Percentiles rank a stretch among this genome's conserved stretches.
Evolutionary conservation across 2,797 vertebrate genomes (phyloP).

Genomic region (Australoheros facetus): DNA sequence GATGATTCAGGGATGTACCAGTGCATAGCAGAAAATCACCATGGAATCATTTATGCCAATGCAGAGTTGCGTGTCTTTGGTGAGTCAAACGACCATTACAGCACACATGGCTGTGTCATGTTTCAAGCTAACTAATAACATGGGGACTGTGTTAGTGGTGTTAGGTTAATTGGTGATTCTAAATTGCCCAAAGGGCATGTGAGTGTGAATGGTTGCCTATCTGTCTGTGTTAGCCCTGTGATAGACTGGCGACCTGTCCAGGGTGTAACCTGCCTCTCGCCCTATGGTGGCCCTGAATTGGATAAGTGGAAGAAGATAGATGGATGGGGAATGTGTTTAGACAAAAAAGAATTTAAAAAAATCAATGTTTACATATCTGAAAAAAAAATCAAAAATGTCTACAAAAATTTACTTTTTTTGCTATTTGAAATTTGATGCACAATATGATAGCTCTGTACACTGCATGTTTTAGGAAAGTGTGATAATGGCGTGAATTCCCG

Average conservation of each 20-base stretch:
- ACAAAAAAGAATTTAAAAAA: too few relatives aligned
- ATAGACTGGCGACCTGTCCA: too few relatives aligned
- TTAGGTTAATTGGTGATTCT: too few relatives aligned
- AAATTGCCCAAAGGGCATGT: too few relatives aligned
- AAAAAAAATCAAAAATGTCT: neutral
- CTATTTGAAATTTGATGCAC: neutral
- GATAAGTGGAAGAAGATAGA: too few relatives aligned
- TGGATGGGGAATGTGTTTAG: neutral
- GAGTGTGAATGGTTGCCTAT: too few relatives aligned
- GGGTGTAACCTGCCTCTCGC: too few relatives aligned
- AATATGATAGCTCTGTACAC: neutral
- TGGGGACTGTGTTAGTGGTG: neutral
- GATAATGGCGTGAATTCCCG: neutral
- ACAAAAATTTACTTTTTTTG: too few relatives aligned
- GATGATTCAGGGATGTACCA: conserved; percentile 96
- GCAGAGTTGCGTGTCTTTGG: conserved; percentile 94
- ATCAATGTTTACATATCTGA: neutral
- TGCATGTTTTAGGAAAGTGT: neutral
- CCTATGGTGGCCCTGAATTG: too few relatives aligned
- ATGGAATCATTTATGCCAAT: conserved; percentile 91
- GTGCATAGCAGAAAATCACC: conserved; percentile 90
- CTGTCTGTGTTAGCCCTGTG: too few relatives aligned
- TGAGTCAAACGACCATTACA: conserved; percentile 73
- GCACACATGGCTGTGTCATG: conserved; percentile 7
- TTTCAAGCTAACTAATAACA: conserved; percentile 28